Base-by-base conservation (phyloP, 2,888 invertebrate species). In the Leptinotarsa peninsularis region DNA sequence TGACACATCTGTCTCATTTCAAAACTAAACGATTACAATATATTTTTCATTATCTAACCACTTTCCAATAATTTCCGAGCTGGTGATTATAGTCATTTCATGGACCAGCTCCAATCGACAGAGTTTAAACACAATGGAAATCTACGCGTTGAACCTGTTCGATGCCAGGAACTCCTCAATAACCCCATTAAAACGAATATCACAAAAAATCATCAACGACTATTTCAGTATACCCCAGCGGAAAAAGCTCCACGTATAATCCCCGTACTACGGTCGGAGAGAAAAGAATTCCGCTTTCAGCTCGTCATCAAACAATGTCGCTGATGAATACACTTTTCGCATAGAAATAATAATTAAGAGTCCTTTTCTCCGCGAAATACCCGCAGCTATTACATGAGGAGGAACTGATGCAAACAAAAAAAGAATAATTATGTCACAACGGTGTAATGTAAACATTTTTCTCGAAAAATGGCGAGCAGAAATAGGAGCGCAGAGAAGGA, bases 301-400 rank as follows among this genome's bases (percentile, higher is more conserved):
- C 54, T 56, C 56, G 43, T 56, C 63, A 43, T 63, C 63, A 63
- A 43, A 69, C 58, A 69, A 69, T 56, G 54, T 21, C 69, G 18
- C 69, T 69, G 54, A 69, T 68, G 50, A 50, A 72, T 21, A 66
- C 23, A 67, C 49, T 67, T 67, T 50, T 15, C 54, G 69, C 49
- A 63, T 33, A 54, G 66, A 73, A 73, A 60, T 60, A 73, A 49
- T 68, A 73, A 73, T 73, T 73, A 73, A 68, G 60, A 73, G 18
- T 50, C 27, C 43, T 49, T 66, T 43, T 21, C 43, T 49, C 49
- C 52, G 21, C 27, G 66, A 69, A 73, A 58, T 52, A 18, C 33
- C 63, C n/a, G 23, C n/a, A 54, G 68, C 50, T 56, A 49, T 73
- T 66, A 43, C 68, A 49, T 14, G 21, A 73, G 50, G 50, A 23